These are phyloP conservation scores for Eupeodes corollae DNA, from an alignment of 1,140 invertebrate species.

Conservation along the genomic window DNA sequence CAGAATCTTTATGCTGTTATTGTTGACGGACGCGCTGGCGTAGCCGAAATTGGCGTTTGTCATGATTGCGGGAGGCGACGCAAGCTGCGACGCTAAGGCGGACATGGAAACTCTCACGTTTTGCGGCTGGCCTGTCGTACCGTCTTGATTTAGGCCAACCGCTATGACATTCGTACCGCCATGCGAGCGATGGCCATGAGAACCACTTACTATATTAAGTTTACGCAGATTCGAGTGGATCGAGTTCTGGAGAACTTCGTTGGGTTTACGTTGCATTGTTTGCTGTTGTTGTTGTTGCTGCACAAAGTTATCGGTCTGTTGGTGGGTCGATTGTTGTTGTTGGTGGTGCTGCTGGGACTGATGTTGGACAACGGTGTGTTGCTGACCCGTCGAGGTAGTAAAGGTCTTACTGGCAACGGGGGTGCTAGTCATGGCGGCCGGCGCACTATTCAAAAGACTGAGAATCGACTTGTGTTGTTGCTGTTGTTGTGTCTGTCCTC, in stretches of 20 bases:
- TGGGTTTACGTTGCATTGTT: slow-evolving; percentile 22
- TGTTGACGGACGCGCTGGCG: slow-evolving; percentile 6
- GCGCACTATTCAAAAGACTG: slow-evolving; percentile 59
- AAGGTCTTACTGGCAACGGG: slow-evolving; percentile 36
- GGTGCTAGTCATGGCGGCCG: slow-evolving; percentile 50
- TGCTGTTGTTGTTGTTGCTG: slow-evolving; percentile 19
- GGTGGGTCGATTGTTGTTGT: slow-evolving; percentile 10
- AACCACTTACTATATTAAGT: slow-evolving; percentile 20
- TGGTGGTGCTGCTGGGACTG: slow-evolving; percentile 22
- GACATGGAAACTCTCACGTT: slow-evolving; percentile 36
- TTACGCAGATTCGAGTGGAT: slow-evolving; percentile 26
- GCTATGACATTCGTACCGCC: slow-evolving; percentile 17
- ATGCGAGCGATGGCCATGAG: slow-evolving; percentile 4
- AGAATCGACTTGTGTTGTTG: slow-evolving; percentile 55
- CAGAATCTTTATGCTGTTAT: slow-evolving; percentile 27
- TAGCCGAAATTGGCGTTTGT: slow-evolving; percentile 28
- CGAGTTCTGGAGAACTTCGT: slow-evolving; percentile 31
- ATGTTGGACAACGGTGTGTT: slow-evolving; percentile 16
- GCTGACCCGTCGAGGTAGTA: slow-evolving; percentile 30
- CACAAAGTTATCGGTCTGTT: slow-evolving; percentile 19
- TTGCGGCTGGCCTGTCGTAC: slow-evolving; percentile 11
- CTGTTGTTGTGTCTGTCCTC: slow-evolving; percentile 38
- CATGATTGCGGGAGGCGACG: slow-evolving; percentile 35
- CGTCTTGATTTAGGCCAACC: slow-evolving; percentile 19
- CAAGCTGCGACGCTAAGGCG: slow-evolving; percentile 33